A percentile compares a stretch with the other conserved stretches of the same genome.
Conservation (phyloP, 2,888 invertebrate species). For the Rhingia rostrata region DNA sequence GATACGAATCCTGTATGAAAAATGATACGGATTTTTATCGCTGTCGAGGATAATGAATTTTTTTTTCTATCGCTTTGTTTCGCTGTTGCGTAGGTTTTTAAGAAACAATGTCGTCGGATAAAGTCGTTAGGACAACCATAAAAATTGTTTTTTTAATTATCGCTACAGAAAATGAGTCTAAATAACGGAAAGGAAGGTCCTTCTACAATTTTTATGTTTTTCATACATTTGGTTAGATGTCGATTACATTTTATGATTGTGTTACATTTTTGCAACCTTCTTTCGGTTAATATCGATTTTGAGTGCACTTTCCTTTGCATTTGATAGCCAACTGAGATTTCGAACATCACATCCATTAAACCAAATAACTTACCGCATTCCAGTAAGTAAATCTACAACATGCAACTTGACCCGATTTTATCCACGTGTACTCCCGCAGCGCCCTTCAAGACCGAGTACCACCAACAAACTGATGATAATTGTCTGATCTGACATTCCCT, state of each 20-base stretch:
- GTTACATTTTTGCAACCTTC: too few relatives aligned
- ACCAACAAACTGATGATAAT: conserved; percentile 39
- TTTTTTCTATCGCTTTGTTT: conserved; percentile 4
- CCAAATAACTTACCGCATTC: conserved; percentile 61
- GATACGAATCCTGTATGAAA: conserved; percentile 61
- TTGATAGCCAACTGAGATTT: too few relatives aligned
- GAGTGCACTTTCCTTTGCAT: too few relatives aligned
- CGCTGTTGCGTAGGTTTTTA: not conserved
- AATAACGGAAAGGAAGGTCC: not conserved
- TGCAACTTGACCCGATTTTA: conserved; percentile 67
- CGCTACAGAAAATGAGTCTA: conserved; percentile 1
- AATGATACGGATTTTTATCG: conserved; percentile 63
- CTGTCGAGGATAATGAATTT: conserved; percentile 55
- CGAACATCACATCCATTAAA: not conserved
- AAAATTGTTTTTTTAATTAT: conserved; percentile 58
- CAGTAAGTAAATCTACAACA: conserved; percentile 52
- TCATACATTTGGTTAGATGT: too few relatives aligned
- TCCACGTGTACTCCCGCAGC: conserved; percentile 3
- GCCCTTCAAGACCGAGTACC: not conserved
- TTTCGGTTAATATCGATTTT: too few relatives aligned
- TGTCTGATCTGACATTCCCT: conserved; percentile 62
- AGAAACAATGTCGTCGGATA: conserved; percentile 38
- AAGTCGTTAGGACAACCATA: conserved; percentile 20
- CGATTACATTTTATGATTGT: too few relatives aligned
- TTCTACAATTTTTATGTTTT: too few relatives aligned